Conservation (phyloP, 2,113 vertebrate genomes). For the Mesembrinibis cayennensis region DNA sequence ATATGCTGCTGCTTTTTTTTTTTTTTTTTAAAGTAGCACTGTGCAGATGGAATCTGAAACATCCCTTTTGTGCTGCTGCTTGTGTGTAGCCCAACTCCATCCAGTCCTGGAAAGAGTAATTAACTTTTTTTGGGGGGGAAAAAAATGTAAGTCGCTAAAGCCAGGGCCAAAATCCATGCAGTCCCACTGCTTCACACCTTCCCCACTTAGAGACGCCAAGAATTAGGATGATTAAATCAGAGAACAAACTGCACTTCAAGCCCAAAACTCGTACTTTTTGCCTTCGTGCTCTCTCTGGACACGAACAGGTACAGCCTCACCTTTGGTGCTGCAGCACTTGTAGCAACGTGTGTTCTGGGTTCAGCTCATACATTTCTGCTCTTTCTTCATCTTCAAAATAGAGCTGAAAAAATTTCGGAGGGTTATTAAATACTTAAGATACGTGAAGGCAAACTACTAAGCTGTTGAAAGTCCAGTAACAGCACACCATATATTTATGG, state of each 20-base stretch:
- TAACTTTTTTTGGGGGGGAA: not conserved
- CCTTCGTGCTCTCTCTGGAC: not conserved
- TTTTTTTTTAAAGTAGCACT: not conserved
- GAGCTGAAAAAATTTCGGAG: constrained; percentile 71
- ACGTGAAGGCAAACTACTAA: not conserved
- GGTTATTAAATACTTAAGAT: not conserved
- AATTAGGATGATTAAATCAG: not conserved
- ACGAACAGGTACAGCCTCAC: constrained; percentile 60
- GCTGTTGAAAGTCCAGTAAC: not conserved
- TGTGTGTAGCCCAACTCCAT: not conserved
- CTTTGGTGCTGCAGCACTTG: constrained; percentile 83
- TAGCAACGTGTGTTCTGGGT: constrained; percentile 76
- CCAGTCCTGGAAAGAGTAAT: not conserved
- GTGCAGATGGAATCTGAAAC: not conserved
- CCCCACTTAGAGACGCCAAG: not conserved
- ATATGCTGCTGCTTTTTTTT: not conserved
- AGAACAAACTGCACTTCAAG: not conserved
- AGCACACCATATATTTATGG: not conserved
- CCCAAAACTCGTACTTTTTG: not conserved
- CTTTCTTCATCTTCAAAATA: constrained; percentile 88
- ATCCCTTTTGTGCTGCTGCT: not conserved
- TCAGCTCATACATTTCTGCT: constrained; percentile 77
- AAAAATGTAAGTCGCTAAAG: accelerated
- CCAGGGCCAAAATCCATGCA: not conserved
- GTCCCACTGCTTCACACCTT: not conserved